A percentile compares a stretch with the other conserved stretches of the same genome.
These are phyloP conservation scores for Parotia lawesii DNA, from an alignment of 2,113 vertebrate species.

Conservation along the genomic window DNA sequence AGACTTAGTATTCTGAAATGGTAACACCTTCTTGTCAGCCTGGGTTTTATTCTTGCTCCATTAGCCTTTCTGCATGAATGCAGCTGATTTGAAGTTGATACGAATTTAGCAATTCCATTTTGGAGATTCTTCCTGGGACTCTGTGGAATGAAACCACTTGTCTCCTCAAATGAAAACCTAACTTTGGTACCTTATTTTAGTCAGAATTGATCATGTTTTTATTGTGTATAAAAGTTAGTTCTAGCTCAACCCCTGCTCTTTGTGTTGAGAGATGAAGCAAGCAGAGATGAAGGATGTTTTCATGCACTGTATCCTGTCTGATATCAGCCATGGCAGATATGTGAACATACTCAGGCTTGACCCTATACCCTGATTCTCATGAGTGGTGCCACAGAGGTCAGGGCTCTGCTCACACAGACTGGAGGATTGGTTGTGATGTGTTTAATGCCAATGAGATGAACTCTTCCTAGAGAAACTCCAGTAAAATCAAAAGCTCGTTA, in stretches of 20 bases:
- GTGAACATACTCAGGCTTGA: not conserved
- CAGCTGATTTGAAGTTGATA: not conserved
- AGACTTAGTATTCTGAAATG: not conserved
- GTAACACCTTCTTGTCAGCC: not conserved
- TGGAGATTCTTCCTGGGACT: not conserved
- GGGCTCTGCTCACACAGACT: not conserved
- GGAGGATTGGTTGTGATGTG: not conserved
- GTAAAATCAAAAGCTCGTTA: constrained; percentile 16
- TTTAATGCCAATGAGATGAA: not conserved
- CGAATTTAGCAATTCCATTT: not conserved
- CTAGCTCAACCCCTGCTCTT: not conserved
- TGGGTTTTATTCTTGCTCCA: not conserved
- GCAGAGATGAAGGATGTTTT: not conserved
- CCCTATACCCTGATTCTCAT: not conserved
- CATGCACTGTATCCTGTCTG: not conserved
- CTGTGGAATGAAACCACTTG: not conserved
- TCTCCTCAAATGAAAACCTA: not conserved
- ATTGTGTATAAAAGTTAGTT: not conserved
- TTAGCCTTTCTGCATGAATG: not conserved
- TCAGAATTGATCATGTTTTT: not conserved
- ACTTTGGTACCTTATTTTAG: not conserved
- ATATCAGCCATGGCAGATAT: not conserved
- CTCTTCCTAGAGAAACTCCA: not conserved
- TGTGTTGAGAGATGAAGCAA: not conserved
- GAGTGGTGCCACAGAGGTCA: not conserved